Evolutionary conservation across 2,113 vertebrate genomes (phyloP), one percentile per base, ranked within the genome.

Genomic region (Leucosticte australis): DNA sequence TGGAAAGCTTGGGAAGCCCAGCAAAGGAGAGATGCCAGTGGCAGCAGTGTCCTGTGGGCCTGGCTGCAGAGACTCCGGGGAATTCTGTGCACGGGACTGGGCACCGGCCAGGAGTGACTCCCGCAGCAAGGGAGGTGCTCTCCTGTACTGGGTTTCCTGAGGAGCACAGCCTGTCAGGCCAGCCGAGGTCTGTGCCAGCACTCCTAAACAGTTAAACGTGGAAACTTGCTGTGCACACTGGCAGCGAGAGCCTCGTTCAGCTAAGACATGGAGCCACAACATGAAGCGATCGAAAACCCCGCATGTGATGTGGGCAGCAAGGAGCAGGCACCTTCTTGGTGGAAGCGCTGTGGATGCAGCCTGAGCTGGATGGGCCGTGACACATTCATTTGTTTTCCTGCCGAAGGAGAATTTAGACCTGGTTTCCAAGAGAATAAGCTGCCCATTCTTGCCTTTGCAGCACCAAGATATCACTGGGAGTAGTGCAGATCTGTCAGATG

Each of bases 111-210:
- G 73, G n/a, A 74, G 17, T 31, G 68, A 39, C n/a, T 73, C 44
- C 12, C 11, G 39, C 39, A 18, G 41, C 5, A 7, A 23, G 20
- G 13, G 47, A 39, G 59, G 17, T 59, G 53, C 19, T 9, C 16
- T 33, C 46, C 41, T 0, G 0, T 31, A 2, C 55, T 52, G 46
- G 28, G 46, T 53, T 65, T 77, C 3, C 2, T 44, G 81, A 84
- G 69, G 31, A 77, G 41, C 77, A 27, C 1, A 6, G 42, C 30
- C 68, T 68, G 47, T 59, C 33, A 10, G 31, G 78, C 28, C 81
- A 39, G 19, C 31, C 2, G 4, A 13, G 31, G 26, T 59, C 65
- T 62, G 80, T 64, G n/a, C 65, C 53, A 42, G 49, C 37, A 5
- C 44, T 87, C 56, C 30, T 44, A 18, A 75, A 20, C 6, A 28